Base-by-base conservation (phyloP, 2,888 invertebrate species). In the Morpho deidamia region DNA sequence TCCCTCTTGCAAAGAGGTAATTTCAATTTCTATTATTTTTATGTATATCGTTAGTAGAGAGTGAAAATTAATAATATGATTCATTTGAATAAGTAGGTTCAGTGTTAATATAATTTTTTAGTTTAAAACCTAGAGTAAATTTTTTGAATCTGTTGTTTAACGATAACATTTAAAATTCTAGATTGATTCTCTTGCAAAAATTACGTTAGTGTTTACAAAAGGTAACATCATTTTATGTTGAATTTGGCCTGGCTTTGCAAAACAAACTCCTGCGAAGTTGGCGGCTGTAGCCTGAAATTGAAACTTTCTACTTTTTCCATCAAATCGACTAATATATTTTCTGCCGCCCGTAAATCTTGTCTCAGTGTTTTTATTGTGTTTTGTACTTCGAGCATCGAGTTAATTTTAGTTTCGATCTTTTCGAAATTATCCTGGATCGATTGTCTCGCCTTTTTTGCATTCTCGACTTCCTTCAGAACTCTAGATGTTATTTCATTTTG, bases 341-440 rank as follows among this genome's bases (percentile, higher is more conserved):
- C 80, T 1, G 73, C 76, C 0, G 39, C 8, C 0, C 56, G 62
- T 10, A 87, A 62, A 40, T 77, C 72, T 8, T 74, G 66, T 7
- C 76, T 69, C 7, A 88, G 58, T 2, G 56, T 51, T 1, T 55
- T 45, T 7, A 88, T 72, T 2, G 68, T 74, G 0, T 74, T 62
- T 47, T 83, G 77, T 0, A 83, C 49, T n/a, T 76, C 75, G 7
- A 88, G 35, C 69, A 86, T 72, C 0, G 70, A 67, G 51, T 78
- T 66, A 7, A 88, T 77, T 65, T 84, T 86, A 2, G 62, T 54
- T 48, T 82, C 73, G 2, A 88, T 63, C 55, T 70, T 78, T 32
- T 66, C 66, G 33, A 83, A 74, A 38, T 82, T 84, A 0, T 70
- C 70, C 7, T 67, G 56, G 8, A 84, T 78, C 0, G 58, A 56